Evolutionary conservation across 1,140 invertebrate species (phyloP), one percentile per base, ranked within the genome.

Genomic region (Zeugodacus cucurbitae): DNA sequence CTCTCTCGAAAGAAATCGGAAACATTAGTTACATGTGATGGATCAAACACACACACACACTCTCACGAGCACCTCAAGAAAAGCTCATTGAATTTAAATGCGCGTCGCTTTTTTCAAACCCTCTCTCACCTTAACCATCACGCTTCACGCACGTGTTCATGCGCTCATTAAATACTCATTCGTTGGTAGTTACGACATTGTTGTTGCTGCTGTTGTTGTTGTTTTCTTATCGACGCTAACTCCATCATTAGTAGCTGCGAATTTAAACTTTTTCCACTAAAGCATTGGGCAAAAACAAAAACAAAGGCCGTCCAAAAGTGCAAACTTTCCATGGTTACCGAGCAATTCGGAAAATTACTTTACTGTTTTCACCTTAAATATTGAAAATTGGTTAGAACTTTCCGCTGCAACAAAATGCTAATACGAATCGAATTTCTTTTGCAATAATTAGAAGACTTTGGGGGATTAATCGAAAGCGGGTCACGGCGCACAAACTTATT

Each of bases 101-200:
- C 67, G 34, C 67, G 34, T 20, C 5, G 48, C 14, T 62, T 62
- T 29, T 62, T 62, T 62, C 59, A n/a, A 0, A 11, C 62, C 8
- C 8, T 20, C 0, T 20, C 2, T 3, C 29, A 41, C 34, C 20
- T n/a, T n/a, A n/a, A n/a, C 4, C 34, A 20, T 34, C 34, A 11
- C 41, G 20, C 41, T 82, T 20, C n/a, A 11, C 41, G 22, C 74
- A 48, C 41, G 20, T 74, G 67, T 74, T 74, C 67, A 14, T 48
- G 74, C 34, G 44, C 41, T 82, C 74, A 82, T 82, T 82, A 82
- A 82, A 82, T 82, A 48, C 41, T n/a, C 20, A 82, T 82, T 82
- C 41, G 44, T 34, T 82, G 70, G n/a, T 17, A 41, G 17, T 48
- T 82, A 7, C n/a, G n/a, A n/a, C 58, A 26, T n/a, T 82, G n/a